Conservation (phyloP, 1,140 invertebrate genomes). For the Rhagoletis pomonella region DNA sequence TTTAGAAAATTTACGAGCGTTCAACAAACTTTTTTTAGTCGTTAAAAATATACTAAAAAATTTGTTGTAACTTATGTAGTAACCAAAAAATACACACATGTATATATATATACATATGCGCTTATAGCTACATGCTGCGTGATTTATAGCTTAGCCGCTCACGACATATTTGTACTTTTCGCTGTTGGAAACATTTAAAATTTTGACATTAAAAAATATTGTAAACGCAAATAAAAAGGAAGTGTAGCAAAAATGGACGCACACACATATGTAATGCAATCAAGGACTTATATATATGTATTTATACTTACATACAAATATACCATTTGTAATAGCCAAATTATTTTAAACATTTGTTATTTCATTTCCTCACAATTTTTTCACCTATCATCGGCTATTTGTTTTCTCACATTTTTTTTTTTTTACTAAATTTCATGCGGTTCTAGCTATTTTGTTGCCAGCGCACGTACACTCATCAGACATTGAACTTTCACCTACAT, state of each 20-base stretch:
- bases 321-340: background rate
- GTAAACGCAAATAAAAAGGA: too few species aligned
- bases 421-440: too few species aligned
- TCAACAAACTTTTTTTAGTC: conserved; percentile 15
- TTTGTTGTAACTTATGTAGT: background rate
- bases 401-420: background rate
- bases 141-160: conserved; percentile 30
- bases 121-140: background rate
- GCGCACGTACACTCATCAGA: background rate
- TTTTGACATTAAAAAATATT: background rate
- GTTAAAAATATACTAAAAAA: conserved; percentile 29
- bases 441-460: background rate
- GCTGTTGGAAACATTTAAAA: background rate
- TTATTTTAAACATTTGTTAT: background rate
- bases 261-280: too few species aligned
- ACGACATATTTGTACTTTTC: conserved; percentile 38
- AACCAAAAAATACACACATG: background rate
- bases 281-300: too few species aligned
- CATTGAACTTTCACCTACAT: conserved; percentile 27
- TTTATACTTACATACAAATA: too few species aligned
- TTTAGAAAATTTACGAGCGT: conserved; percentile 33
- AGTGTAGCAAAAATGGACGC: too few species aligned
- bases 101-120: background rate
- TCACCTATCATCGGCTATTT: background rate
- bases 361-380: background rate